These are phyloP conservation scores for Empidonax traillii DNA, from an alignment of 2,113 vertebrate genomes.

Conservation along the genomic window DNA sequence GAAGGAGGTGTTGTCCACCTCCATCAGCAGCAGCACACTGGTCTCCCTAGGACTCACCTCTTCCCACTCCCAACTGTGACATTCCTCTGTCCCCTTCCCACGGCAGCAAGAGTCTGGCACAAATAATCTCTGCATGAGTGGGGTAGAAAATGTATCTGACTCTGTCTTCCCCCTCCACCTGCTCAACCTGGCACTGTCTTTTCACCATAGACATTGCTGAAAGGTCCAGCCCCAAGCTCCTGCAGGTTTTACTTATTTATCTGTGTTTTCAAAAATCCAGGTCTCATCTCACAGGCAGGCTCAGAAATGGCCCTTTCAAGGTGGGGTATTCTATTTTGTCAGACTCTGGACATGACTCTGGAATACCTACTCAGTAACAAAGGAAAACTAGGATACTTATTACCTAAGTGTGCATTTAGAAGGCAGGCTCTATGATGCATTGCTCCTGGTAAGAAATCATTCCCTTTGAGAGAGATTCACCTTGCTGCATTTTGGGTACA, in stretches of 20 bases:
- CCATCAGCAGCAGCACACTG: fast-evolving
- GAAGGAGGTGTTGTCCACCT: background rate
- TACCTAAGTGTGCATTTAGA: background rate
- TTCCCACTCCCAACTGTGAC: background rate
- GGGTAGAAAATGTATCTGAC: background rate
- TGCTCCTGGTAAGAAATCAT: background rate
- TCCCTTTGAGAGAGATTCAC: background rate
- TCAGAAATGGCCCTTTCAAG: background rate
- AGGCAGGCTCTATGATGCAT: background rate
- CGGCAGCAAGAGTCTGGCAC: background rate
- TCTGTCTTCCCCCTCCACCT: fast-evolving
- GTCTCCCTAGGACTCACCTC: background rate
- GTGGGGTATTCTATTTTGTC: background rate
- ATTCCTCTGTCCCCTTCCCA: background rate
- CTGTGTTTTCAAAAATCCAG: background rate
- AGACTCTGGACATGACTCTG: background rate
- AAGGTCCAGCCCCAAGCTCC: background rate
- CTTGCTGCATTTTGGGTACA: background rate
- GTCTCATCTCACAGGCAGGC: background rate
- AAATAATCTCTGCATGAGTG: background rate
- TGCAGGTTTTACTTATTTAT: background rate
- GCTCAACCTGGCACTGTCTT: background rate
- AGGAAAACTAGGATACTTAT: background rate
- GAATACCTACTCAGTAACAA: fast-evolving
- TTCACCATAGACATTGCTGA: background rate